Percentiles rank a stretch among this genome's conserved stretches.
Evolutionary conservation across 2,888 invertebrate genomes (phyloP).

Genomic region (Lithophane ornitopus): DNA sequence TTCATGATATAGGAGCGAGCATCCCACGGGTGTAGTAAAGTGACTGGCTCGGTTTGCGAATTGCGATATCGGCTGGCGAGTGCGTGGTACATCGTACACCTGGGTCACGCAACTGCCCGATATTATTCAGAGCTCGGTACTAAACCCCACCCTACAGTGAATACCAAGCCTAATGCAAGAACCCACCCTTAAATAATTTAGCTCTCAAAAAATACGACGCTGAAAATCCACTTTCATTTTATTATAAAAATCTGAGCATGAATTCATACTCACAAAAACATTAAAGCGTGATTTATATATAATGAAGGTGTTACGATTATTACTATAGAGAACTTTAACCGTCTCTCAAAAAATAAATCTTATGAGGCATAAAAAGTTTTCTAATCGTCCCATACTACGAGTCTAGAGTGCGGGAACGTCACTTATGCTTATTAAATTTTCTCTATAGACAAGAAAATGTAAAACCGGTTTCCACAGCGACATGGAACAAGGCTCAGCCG

Average conservation of each 20-base stretch:
- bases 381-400: constrained; percentile 76
- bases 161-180: constrained; percentile 36
- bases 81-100: constrained; percentile 74
- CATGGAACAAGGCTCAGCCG: constrained; percentile 79
- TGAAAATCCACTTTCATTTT: constrained; percentile 34
- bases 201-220: constrained; percentile 32
- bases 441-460: constrained; percentile 81
- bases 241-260: constrained; percentile 30
- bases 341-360: constrained; percentile 53
- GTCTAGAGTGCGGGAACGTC: constrained; percentile 72
- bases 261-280: constrained; percentile 32
- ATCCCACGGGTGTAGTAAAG: constrained; percentile 80
- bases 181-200: constrained; percentile 39
- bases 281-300: constrained; percentile 65
- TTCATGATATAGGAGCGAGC: constrained; percentile 72
- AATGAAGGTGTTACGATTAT: constrained; percentile 65
- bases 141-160: constrained; percentile 33
- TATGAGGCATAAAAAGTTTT: constrained; percentile 71
- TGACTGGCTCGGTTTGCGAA: constrained; percentile 76
- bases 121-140: constrained; percentile 47
- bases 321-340: constrained; percentile 63
- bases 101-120: constrained; percentile 72
- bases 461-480: constrained; percentile 76
- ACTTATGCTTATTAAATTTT: constrained; percentile 84
- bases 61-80: constrained; percentile 72